Evolutionary conservation across 35 echinoderm and acorn worm genomes (phyloP), one percentile per base, ranked within the genome.

Genomic region (Anneissia japonica): DNA sequence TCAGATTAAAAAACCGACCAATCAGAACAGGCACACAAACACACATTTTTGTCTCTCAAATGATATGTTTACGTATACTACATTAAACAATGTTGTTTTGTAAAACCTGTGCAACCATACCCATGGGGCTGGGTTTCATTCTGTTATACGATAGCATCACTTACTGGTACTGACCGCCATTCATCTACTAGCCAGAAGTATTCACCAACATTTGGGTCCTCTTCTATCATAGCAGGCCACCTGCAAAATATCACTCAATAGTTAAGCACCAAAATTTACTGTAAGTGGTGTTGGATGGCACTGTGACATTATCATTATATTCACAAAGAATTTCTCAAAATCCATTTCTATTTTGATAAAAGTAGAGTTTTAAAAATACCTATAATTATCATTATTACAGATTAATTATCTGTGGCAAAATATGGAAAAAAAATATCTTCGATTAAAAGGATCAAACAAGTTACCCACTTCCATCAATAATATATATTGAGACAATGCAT

Each of bases 191-290:
- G 83, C 46, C 76, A 45, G 46, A 89, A 36, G 73, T 82, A 93
- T 23, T 77, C 76, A 34, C 80, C 92, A 38, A 78, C 76, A 78
- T 99, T 92, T 34, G 96, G 96, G 74, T 99, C 96, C 80, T 90
- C 78, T 76, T 99, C 96, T 41, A 99, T 56, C 92, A 99, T 94
- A 28, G 91, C 96, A 55, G 96, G 96, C 96, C 96, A 99, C 92
- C 92, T 93, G 83, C 34, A 46, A 75, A 23, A 35, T 12, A 56
- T 3, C 2, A 82, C n/a, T n/a, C n/a, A n/a, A n/a, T n/a, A n/a
- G n/a, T n/a, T n/a, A n/a, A n/a, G n/a, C n/a, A n/a, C n/a, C n/a
- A n/a, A n/a, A n/a, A n/a, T n/a, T n/a, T n/a, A n/a, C n/a, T n/a
- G n/a, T n/a, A n/a, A n/a, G n/a, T n/a, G n/a, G n/a, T n/a, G n/a